These are phyloP conservation scores for Brachionus calyciflorus DNA, from an alignment of 1,140 invertebrate genomes.

Conservation along the genomic window DNA sequence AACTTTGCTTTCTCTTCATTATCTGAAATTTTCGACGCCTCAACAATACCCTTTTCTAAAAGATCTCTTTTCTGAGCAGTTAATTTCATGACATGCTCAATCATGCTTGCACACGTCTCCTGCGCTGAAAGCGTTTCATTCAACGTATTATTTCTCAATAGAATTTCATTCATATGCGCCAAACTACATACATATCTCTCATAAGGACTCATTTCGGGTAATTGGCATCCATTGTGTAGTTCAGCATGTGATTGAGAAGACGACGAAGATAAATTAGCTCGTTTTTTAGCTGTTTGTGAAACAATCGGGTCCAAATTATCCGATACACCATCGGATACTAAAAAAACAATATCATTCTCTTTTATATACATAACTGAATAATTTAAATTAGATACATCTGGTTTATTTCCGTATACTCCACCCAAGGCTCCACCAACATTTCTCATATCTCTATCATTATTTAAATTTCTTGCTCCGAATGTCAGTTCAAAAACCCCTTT, in stretches of 20 bases:
- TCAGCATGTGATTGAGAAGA: not conserved
- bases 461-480: constrained; percentile 81
- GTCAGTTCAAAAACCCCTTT: constrained; percentile 73
- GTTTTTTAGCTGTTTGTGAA: constrained; percentile 38
- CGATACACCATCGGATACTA: constrained; percentile 85
- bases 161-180: constrained; percentile 56
- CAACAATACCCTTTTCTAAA: constrained; percentile 19
- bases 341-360: constrained; percentile 78
- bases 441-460: constrained; percentile 81
- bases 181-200: constrained; percentile 60
- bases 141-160: constrained; percentile 53
- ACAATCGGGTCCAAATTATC: constrained; percentile 89
- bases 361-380: constrained; percentile 81
- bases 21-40: not conserved
- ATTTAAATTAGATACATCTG: constrained; percentile 84
- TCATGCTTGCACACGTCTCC: constrained; percentile 58
- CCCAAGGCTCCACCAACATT: constrained; percentile 84
- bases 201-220: constrained; percentile 58
- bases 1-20: constrained; percentile 53
- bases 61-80: constrained; percentile 59
- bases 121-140: constrained; percentile 59
- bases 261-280: no score
- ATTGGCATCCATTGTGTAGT: constrained; percentile 48
- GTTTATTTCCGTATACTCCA: constrained; percentile 80
- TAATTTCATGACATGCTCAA: constrained; percentile 58